These are phyloP conservation scores for Saccopteryx bilineata DNA, from an alignment of 2,113 vertebrate species.

Conservation along the genomic window DNA sequence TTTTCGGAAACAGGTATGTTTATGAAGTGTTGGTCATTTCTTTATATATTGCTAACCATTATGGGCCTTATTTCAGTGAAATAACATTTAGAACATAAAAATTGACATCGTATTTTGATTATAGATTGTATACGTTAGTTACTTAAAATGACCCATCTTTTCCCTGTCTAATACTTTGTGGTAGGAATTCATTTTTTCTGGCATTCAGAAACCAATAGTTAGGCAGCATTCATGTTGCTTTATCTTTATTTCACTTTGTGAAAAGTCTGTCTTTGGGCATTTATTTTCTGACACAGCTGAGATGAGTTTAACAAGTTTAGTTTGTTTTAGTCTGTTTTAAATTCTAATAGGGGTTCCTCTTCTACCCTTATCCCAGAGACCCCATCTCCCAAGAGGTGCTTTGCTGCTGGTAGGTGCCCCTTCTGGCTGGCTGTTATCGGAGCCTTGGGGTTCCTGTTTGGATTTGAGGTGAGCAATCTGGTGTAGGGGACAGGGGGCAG, in stretches of 20 bases:
- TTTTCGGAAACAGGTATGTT: not conserved
- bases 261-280: not conserved
- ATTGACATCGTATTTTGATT: not conserved
- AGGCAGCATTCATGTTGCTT: not conserved
- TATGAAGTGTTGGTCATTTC: not conserved
- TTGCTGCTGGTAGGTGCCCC: not conserved
- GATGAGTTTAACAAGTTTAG: not conserved
- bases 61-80: not conserved
- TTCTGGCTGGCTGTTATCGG: not conserved
- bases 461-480: not conserved
- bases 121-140: not conserved
- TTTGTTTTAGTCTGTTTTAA: conserved; percentile 9
- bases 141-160: not conserved
- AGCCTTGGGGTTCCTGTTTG: not conserved
- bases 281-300: not conserved
- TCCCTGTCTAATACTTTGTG: not conserved
- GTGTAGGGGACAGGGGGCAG: not conserved
- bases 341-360: not conserved
- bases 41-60: not conserved
- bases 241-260: not conserved
- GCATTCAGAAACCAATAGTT: not conserved
- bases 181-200: not conserved
- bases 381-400: not conserved
- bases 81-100: conserved; percentile 26
- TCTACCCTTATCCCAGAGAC: not conserved